phyloP scores from a whole-genome alignment of 2,888 invertebrate species.

The Stenodera caucasica region DNA sequence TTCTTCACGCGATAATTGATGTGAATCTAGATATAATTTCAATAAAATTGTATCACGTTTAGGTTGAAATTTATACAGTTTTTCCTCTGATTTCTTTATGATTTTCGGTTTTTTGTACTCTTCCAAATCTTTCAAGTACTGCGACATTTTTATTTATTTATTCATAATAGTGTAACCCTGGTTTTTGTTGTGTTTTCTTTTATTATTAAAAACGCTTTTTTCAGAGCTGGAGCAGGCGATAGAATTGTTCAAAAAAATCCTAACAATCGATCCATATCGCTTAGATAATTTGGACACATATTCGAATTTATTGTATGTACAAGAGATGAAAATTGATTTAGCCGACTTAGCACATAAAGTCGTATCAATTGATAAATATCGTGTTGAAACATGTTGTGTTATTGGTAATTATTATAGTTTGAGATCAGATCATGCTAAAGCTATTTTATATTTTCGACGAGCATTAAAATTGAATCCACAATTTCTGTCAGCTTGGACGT shows the following conservation, averaged over 20 bases:
- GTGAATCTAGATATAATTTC: slow-evolving; percentile 39
- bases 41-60: slow-evolving; percentile 42
- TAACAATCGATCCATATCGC: slow-evolving; percentile 87
- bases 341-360: slow-evolving; percentile 92
- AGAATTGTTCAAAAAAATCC: slow-evolving; percentile 78
- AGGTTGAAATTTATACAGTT: slow-evolving; percentile 32
- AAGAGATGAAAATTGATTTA: slow-evolving; percentile 88
- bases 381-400: slow-evolving; percentile 97
- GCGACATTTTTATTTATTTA: slow-evolving; percentile 14
- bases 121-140: slow-evolving; percentile 23
- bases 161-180: neutral
- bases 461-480: slow-evolving; percentile 92
- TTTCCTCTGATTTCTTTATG: slow-evolving; percentile 17
- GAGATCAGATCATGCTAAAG: slow-evolving; percentile 93
- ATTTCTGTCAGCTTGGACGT: slow-evolving; percentile 94
- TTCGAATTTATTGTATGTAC: slow-evolving; percentile 93
- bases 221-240: slow-evolving; percentile 89
- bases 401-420: slow-evolving; percentile 97
- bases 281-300: slow-evolving; percentile 96
- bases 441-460: slow-evolving; percentile 95
- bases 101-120: slow-evolving; percentile 14
- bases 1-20: slow-evolving; percentile 42
- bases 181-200: neutral
- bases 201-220: slow-evolving; percentile 37
- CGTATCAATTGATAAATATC: slow-evolving; percentile 92